These are phyloP conservation scores for Pocillopora damicornis DNA, from an alignment of 64 coral and sea anemone genomes.

Conservation along the genomic window DNA sequence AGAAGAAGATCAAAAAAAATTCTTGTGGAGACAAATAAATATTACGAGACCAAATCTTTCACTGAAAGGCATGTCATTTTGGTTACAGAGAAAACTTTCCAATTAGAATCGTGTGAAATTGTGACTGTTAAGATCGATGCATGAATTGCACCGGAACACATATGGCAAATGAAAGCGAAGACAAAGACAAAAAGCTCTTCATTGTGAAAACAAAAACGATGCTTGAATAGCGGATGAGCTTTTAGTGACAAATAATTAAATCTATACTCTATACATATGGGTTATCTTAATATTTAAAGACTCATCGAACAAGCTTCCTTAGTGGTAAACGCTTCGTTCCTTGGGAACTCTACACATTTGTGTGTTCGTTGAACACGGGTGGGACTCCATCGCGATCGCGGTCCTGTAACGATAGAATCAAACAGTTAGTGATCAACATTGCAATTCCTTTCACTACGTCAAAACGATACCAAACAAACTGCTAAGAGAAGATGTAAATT, in stretches of 20 bases:
- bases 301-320: neutral
- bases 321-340: neutral
- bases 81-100: neutral
- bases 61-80: neutral
- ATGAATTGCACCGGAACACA: neutral
- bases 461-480: neutral
- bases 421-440: neutral
- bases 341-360: slow-evolving; percentile 18
- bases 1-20: neutral
- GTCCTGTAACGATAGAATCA: neutral
- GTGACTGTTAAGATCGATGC: neutral
- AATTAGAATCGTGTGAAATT: neutral
- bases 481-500: neutral
- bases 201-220: neutral
- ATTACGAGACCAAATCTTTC: neutral
- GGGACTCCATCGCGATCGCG: slow-evolving; percentile 35
- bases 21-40: neutral
- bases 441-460: neutral
- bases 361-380: slow-evolving; percentile 27
- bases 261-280: neutral
- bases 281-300: neutral
- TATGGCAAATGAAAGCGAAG: neutral
- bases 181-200: neutral
- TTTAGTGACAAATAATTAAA: slow-evolving; percentile 14
- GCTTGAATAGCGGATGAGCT: neutral